phyloP scores from a whole-genome alignment of 2,113 vertebrate genomes.

The Onychorhynchus coronatus region DNA sequence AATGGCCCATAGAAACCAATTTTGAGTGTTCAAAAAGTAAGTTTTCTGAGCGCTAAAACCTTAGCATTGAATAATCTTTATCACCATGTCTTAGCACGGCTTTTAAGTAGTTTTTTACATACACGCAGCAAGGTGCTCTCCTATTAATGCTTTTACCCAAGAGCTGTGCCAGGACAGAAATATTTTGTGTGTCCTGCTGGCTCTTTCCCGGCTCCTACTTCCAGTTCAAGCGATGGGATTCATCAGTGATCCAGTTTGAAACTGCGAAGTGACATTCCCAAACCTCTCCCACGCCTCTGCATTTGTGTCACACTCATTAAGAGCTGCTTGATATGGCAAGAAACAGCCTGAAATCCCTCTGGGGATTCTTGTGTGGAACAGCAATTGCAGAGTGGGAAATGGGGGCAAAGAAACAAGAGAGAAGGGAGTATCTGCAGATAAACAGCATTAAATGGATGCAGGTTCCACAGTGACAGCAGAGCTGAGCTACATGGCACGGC shows the following conservation, averaged over 20 bases:
- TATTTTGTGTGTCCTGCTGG: neutral
- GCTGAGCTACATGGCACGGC: neutral
- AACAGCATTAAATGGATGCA: no score
- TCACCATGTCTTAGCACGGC: neutral
- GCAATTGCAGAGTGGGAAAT: neutral
- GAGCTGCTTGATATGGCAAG: neutral
- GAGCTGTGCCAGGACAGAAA: neutral
- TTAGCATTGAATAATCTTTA: neutral
- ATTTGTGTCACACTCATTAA: neutral
- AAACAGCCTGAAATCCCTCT: neutral
- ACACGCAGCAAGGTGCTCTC: neutral
- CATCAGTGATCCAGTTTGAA: neutral
- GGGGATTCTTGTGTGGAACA: neutral
- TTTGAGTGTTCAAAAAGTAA: neutral
- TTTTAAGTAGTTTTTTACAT: neutral
- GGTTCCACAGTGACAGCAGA: neutral
- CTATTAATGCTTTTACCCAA: neutral
- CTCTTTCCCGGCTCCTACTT: neutral
- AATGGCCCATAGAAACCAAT: neutral
- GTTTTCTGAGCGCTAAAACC: neutral
- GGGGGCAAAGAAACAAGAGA: neutral
- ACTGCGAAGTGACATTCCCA: neutral
- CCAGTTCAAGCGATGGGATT: neutral
- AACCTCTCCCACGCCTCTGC: neutral
- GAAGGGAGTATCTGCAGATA: neutral